Base-by-base conservation (phyloP, 2,888 invertebrate species). In the Hipparchia sbordonii region DNA sequence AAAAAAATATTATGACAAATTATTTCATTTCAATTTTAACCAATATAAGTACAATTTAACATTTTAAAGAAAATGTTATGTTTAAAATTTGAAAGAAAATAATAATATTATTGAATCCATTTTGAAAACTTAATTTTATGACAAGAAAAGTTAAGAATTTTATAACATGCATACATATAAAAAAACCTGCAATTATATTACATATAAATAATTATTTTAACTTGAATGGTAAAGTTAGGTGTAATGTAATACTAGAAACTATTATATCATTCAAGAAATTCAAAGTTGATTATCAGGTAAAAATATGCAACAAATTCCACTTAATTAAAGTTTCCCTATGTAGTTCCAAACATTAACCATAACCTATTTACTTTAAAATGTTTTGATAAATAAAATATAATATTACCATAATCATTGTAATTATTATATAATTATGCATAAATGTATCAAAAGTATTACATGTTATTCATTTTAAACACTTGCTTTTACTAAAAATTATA, bases 11-110 rank as follows among this genome's bases (percentile, higher is more conserved):
- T 88, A 89, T 86, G 82, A 82, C 88, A 89, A 91, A 89, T 88
- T 88, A 89, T 86, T 88, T 88, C 85, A 90, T 89, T 87, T 84
- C 23, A 23, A 23, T 86, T 89, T 88, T 84, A 86, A 84, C 82
- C 82, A 86, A 90, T 92, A 92, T 92, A 92, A 92, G 92, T 92
- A 92, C 92, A 90, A 82, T 84, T 82, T 73, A 75, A 77, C 71
- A 77, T 78, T 73, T 72, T 71, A 75, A 77, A 75, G 68, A 70
- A 73, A 70, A 71, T 72, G 74, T 76, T 74, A 73, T 76, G 76
- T 70, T 75, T 73, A 77, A 77, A 77, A 72, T 72, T 76, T 72
- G 74, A 68, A 74, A 70, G 57, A 46, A 67, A 52, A 56, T 63
- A 33, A 13, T 23, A 23, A 56, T 39, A 39, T 39, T 39, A 7